Evolutionary conservation across 2,113 vertebrate genomes (phyloP), one percentile per base, ranked within the genome.

Genomic region (Ancistrus triradiatus): DNA sequence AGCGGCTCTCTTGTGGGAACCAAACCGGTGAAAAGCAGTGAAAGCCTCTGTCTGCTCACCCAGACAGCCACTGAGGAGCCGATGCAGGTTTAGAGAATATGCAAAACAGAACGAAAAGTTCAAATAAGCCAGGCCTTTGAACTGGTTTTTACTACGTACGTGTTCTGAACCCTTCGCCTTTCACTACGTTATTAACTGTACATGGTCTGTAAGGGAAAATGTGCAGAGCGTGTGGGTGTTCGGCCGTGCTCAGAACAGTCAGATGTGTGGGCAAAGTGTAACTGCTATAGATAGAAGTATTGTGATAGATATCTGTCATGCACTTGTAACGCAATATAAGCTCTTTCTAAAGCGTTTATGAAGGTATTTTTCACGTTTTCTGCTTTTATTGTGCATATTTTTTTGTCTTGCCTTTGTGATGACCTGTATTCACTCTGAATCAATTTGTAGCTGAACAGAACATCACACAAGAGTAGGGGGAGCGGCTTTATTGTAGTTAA

Each of bases 181-280:
- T 57, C 42, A 60, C 44, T 56, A 27, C 6, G 11, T 51, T 48
- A 35, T 24, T 10, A 43, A 10, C n/a, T 49, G 40, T 59, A 28
- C 47, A 60, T 37, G 28, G 31, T 42, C 28, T 61, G 64, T 50
- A 62, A 60, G 44, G 57, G 63, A 72, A 66, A 72, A 62, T 56
- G 6, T 35, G 33, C 27, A 4, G 7, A 31, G 7, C 7, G 27
- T 31, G 27, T 31, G 7, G 27, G 27, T 31, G 27, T 31, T 3
- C 3, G 3, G 3, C 7, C 27, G 7, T 31, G 3, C 33, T 66
- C 52, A 58, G 58, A 58, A 49, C 48, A 66, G 43, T 48, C 43
- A 27, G 42, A 21, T 43, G 33, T 37, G 28, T 37, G 61, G 14
- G 46, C 21, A 10, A n/a, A n/a, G n/a, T n/a, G n/a, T n/a, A n/a